phyloP scores from a whole-genome alignment of 1,140 invertebrate genomes.

The Semibalanus balanoides region DNA sequence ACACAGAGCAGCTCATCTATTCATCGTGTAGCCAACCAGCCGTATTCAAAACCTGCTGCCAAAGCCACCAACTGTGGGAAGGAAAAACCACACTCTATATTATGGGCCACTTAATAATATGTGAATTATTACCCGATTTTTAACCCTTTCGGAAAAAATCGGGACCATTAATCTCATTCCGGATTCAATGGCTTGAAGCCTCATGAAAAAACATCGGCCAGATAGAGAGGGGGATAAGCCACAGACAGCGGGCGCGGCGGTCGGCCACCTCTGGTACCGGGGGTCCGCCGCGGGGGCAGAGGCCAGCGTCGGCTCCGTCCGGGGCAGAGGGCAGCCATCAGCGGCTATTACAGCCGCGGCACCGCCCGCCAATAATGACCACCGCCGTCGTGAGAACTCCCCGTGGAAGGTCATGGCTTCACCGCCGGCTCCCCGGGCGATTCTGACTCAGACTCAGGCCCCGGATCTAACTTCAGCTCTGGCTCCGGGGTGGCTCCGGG shows the following conservation, averaged over 20 bases:
- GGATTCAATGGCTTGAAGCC: neutral
- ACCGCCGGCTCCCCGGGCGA: too few species aligned
- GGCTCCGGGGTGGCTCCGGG: too few species aligned
- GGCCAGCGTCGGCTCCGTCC: too few species aligned
- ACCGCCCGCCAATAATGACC: neutral
- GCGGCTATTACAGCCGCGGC: neutral
- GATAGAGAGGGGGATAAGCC: neutral
- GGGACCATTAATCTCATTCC: neutral
- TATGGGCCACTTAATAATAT: neutral
- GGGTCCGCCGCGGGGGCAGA: too few species aligned
- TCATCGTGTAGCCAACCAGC: neutral
- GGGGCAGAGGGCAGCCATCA: neutral
- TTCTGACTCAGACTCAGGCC: too few species aligned
- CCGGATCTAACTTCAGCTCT: too few species aligned
- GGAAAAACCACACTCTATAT: neutral
- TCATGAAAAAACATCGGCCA: neutral
- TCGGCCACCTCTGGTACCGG: too few species aligned
- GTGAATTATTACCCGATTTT: neutral
- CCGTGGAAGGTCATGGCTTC: neutral
- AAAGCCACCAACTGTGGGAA: neutral
- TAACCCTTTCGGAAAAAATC: conserved; percentile 1
- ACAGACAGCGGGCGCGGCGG: neutral
- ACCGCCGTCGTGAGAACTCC: neutral
- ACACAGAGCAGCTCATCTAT: neutral
- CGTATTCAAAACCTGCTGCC: neutral